Evolutionary conservation across 1,140 invertebrate species (phyloP).

Genomic region (Lucilia cuprina): DNA sequence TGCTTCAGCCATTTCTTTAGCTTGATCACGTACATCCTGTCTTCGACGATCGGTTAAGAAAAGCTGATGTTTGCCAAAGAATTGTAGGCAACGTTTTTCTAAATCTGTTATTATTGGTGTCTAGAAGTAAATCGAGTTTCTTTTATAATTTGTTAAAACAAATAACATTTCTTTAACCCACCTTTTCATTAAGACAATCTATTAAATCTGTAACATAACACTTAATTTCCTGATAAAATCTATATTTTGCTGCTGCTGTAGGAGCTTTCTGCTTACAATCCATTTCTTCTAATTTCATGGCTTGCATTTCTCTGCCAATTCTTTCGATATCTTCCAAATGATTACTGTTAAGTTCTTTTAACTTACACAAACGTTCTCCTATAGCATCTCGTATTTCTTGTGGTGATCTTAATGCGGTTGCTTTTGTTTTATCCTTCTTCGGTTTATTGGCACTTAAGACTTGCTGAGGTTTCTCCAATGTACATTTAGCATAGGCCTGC

Average conservation of each 20-base stretch:
- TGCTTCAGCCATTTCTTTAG: conserved; percentile 81
- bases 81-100: conserved; percentile 77
- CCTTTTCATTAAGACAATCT: conserved; percentile 94
- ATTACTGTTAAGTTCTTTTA: conserved; percentile 69
- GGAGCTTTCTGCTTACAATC: conserved; percentile 71
- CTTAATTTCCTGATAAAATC: conserved; percentile 94
- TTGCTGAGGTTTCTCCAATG: conserved; percentile 46
- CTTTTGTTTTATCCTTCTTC: conserved; percentile 56
- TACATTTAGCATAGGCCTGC: conserved; percentile 57
- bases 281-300: conserved; percentile 70
- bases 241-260: conserved; percentile 78
- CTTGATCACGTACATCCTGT: conserved; percentile 92
- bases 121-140: no score
- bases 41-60: conserved; percentile 82
- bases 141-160: not conserved
- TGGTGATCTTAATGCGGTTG: conserved; percentile 65
- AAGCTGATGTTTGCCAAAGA: conserved; percentile 75
- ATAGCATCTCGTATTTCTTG: conserved; percentile 67
- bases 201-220: conserved; percentile 96
- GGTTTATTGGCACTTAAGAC: conserved; percentile 48
- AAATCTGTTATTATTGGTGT: conserved; percentile 70
- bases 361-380: conserved; percentile 63
- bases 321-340: conserved; percentile 65
- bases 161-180: conserved; percentile 49
- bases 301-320: conserved; percentile 67